These are phyloP conservation scores for Acrobasis suavella DNA, from an alignment of 2,888 invertebrate genomes.

Conservation along the genomic window DNA sequence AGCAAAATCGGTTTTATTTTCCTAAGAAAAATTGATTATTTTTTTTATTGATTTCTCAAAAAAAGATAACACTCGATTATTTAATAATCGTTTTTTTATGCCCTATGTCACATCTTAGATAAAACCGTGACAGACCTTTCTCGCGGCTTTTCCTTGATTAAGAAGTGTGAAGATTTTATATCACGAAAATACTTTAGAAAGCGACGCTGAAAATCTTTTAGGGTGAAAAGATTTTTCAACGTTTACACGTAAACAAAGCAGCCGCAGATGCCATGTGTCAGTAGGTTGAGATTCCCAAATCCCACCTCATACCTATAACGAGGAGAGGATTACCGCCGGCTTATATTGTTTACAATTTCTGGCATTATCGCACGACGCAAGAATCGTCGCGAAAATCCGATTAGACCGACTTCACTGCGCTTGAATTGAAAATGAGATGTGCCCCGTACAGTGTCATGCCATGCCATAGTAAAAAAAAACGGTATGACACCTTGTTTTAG, in stretches of 20 bases:
- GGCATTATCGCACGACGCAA: slow-evolving; percentile 19
- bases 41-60: too few relatives aligned
- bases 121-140: too few relatives aligned
- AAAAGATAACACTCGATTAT: too few relatives aligned
- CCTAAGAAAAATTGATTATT: too few relatives aligned
- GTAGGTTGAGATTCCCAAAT: slow-evolving; percentile 10
- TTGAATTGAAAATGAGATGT: slow-evolving; percentile 28
- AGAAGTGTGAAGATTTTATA: too few relatives aligned
- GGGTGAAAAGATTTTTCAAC: slow-evolving; percentile 1
- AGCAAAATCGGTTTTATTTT: too few relatives aligned
- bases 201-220: not conserved
- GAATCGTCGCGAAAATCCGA: slow-evolving; percentile 26
- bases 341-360: slow-evolving; percentile 20
- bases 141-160: too few relatives aligned
- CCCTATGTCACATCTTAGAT: too few relatives aligned
- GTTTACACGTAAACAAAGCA: not conserved
- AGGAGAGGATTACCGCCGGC: slow-evolving; percentile 16
- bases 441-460: slow-evolving; percentile 7
- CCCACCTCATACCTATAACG: slow-evolving; percentile 8
- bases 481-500: not conserved
- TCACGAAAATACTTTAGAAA: too few relatives aligned
- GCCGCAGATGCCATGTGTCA: slow-evolving; percentile 13
- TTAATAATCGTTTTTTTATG: too few relatives aligned
- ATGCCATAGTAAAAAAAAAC: not conserved
- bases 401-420: slow-evolving; percentile 22